Percentiles rank a stretch among this genome's conserved stretches.
phyloP scores from a whole-genome alignment of 2,888 invertebrate genomes.

The Trichacis sp. region DNA sequence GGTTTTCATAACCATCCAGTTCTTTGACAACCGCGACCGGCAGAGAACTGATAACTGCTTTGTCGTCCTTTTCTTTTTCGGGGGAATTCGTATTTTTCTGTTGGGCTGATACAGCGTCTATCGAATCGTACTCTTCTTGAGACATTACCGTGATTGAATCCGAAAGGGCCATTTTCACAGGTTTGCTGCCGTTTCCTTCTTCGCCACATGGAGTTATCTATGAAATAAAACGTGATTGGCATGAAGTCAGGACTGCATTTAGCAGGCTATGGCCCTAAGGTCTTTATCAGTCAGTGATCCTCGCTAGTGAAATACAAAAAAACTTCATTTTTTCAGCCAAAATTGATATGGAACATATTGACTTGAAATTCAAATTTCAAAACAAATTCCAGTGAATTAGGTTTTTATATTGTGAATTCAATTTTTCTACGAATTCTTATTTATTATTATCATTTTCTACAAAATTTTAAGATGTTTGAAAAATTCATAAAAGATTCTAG shows the following conservation, averaged over 20 bases:
- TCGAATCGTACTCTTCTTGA: constrained; percentile 73
- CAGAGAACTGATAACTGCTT: constrained; percentile 56
- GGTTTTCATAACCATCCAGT: constrained; percentile 61
- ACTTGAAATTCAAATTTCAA: too few relatives aligned
- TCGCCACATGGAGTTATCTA: constrained; percentile 50
- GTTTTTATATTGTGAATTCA: too few relatives aligned
- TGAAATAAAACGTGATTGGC: not conserved
- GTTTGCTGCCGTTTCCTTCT: constrained; percentile 62
- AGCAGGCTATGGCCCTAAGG: too few relatives aligned
- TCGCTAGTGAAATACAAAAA: too few relatives aligned
- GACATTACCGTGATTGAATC: constrained; percentile 79
- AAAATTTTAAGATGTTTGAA: too few relatives aligned
- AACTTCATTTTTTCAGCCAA: too few relatives aligned
- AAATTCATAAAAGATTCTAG: too few relatives aligned
- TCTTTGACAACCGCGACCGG: constrained; percentile 63
- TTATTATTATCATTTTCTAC: too few relatives aligned
- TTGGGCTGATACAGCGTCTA: constrained; percentile 49
- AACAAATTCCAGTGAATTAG: too few relatives aligned
- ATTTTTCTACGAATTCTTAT: too few relatives aligned
- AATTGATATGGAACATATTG: too few relatives aligned
- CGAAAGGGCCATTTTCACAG: constrained; percentile 70
- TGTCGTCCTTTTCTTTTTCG: constrained; percentile 65
- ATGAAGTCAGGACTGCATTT: not conserved
- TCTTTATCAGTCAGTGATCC: too few relatives aligned
- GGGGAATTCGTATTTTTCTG: constrained; percentile 51